Evolutionary conservation across 2,113 vertebrate genomes (phyloP), one percentile per base, ranked within the genome.

Genomic region (Gymnobelideus leadbeateri): DNA sequence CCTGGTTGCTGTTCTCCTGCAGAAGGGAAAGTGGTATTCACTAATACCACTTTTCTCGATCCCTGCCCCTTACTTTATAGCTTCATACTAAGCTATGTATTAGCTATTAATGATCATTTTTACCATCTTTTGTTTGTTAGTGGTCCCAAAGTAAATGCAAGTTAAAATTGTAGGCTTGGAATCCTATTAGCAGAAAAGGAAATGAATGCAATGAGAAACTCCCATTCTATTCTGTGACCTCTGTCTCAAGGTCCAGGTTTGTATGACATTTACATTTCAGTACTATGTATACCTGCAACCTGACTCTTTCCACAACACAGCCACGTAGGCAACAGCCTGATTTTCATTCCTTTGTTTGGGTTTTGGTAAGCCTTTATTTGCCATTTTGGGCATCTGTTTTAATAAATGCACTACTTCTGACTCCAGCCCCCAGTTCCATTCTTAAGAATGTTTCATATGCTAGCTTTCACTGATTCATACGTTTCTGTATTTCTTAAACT

Each of bases 401-500:
- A 96, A 93, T 12, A 8, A 94, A 97, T 94, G 94, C 25, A 92
- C 47, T 96, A 25, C 90, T 47, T 24, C 53, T 95, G n/a, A 61
- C 49, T 96, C 49, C 94, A 57, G 55, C 46, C 95, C 91, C 37
- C 95, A 93, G 92, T 89, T 77, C 9, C 77, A 0, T 92, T 28
- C 12, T 91, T 61, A 51, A 2, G 97, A 89, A 96, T 68, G 11
- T 43, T 96, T 89, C 50, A 96, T 89, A 84, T 51, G 90, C 55
- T 26, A 94, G 53, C 94, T 97, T 97, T 51, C 94, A 49, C 91
- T 94, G 94, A 95, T 97, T 97, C 95, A 0, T 94, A 91, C 19
- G 52, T 57, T 95, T 96, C 61, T 93, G 2, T 89, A 43, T 96
- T 93, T 97, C 95, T 97, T 94, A 68, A 98, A 91, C 95, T 95